Evolutionary conservation across 2,888 invertebrate genomes (phyloP), one percentile per base, ranked within the genome.

Genomic region (Raillietiella orientalis): DNA sequence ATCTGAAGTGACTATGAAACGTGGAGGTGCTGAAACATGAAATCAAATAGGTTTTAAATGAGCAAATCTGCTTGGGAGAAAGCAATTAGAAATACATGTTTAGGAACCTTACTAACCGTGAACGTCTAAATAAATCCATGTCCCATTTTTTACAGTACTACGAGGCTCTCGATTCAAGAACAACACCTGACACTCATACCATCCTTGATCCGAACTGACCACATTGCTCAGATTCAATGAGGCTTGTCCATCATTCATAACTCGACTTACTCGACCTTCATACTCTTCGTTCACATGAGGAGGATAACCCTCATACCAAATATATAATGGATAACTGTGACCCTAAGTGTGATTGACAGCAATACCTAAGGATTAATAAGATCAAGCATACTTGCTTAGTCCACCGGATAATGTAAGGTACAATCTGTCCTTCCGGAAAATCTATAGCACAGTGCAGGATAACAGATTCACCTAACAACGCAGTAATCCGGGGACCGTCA

Each of bases 341-440:
- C n/a, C n/a, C n/a, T n/a, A n/a, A n/a, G n/a, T n/a, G n/a, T n/a
- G n/a, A n/a, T n/a, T n/a, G n/a, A n/a, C n/a, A n/a, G n/a, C n/a
- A n/a, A n/a, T n/a, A n/a, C n/a, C n/a, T n/a, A n/a, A n/a, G n/a
- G n/a, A n/a, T n/a, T n/a, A n/a, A n/a, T n/a, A n/a, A n/a, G n/a
- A n/a, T n/a, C n/a, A n/a, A 20, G 19, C 71, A 69, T 71, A 77
- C 77, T 72, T 82, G 77, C 69, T 84, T 87, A 66, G 77, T 75
- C 87, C 87, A 90, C 62, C 82, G 79, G 53, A 87, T 67, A 58
- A 87, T 79, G 59, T 82, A 82, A 55, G 82, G 77, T 58, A 79
- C 75, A 47, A 77, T 72, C 55, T 74, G 67, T 55, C 77, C 72
- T 53, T 75, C 72, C 50, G 79, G 75, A 56, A 82, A 84, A 56